Evolutionary conservation across 2,888 invertebrate genomes (phyloP).

Genomic region (Coelinius sp.): DNA sequence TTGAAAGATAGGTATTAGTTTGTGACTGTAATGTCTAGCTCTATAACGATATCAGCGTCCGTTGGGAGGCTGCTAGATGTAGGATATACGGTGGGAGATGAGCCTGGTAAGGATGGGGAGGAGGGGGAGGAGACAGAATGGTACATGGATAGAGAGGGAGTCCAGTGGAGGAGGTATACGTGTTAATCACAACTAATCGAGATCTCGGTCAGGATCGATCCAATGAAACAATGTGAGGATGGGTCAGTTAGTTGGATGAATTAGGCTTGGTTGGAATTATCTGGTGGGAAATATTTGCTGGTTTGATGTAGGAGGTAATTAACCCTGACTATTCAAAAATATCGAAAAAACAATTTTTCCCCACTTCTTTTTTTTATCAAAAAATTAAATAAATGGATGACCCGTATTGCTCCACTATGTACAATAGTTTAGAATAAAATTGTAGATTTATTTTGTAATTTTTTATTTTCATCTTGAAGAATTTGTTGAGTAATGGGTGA

Average conservation of each 20-base stretch:
- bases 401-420: too few species aligned
- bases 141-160: constrained; percentile 15
- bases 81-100: background rate
- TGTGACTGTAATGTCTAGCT: constrained; percentile 5
- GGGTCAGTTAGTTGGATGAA: constrained; percentile 46
- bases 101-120: background rate
- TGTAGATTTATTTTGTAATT: too few species aligned
- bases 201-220: constrained; percentile 46
- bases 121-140: constrained; percentile 1
- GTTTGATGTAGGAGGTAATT: background rate
- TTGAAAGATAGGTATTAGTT: constrained; percentile 13
- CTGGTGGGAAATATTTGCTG: constrained; percentile 16
- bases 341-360: too few species aligned
- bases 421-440: too few species aligned
- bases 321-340: too few species aligned
- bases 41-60: constrained; percentile 11
- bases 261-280: constrained; percentile 43
- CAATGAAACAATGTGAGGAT: constrained; percentile 43
- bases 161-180: constrained; percentile 18
- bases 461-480: too few species aligned
- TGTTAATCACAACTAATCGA: constrained; percentile 48
- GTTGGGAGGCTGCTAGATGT: background rate
- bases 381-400: too few species aligned
- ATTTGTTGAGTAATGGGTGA: background rate
- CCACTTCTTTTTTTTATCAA: too few species aligned